Conservation (phyloP, 2,113 vertebrate species). For the Centropristis striata region DNA sequence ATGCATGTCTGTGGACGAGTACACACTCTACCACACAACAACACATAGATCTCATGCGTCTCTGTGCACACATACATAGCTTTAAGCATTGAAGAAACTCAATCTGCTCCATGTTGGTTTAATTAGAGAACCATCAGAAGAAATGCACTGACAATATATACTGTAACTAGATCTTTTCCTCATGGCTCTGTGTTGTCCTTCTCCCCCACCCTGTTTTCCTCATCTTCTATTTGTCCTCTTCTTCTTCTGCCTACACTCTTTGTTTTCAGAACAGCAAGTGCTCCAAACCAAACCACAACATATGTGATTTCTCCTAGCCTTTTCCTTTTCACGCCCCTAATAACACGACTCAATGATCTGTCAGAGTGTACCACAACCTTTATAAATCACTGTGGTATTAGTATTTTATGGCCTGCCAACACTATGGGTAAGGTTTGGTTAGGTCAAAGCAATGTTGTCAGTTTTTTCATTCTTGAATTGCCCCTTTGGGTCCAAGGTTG, state of each 20-base stretch:
- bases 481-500: background rate
- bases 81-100: slow-evolving; percentile 6
- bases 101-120: slow-evolving; percentile 32
- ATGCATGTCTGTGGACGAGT: background rate
- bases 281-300: background rate
- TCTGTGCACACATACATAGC: background rate
- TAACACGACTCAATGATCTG: background rate
- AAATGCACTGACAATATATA: slow-evolving; percentile 6
- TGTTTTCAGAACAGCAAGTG: background rate
- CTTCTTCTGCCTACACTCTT: background rate
- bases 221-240: background rate
- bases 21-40: background rate
- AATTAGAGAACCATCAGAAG: slow-evolving; percentile 32
- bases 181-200: background rate
- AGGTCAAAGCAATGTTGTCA: background rate
- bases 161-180: slow-evolving; percentile 13
- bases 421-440: background rate
- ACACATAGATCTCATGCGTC: background rate
- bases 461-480: background rate
- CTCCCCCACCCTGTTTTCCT: background rate
- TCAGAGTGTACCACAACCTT: background rate
- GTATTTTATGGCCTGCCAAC: background rate
- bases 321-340: background rate
- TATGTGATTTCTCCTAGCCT: background rate
- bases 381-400: background rate